A percentile compares a stretch with the other conserved stretches of the same genome.
Conservation (phyloP, 2,888 invertebrate species). For the Drosophila borealis region DNA sequence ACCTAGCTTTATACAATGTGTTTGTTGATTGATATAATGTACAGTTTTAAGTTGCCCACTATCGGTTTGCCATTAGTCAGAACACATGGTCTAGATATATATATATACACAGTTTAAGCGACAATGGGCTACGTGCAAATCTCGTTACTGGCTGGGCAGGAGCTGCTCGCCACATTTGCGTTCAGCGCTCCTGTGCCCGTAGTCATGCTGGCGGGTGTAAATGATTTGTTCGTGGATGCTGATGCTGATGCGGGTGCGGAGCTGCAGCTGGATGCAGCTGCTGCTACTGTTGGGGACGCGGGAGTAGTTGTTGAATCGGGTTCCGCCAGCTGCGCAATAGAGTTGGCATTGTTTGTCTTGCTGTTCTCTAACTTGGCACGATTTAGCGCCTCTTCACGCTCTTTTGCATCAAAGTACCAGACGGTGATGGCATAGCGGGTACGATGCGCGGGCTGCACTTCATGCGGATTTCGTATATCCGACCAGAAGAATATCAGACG, state of each 20-base stretch:
- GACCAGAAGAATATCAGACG: conserved; percentile 99
- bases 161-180: conserved; percentile 66
- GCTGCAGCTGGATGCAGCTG: conserved; percentile 11
- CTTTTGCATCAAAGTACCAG: conserved; percentile 95
- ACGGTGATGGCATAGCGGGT: conserved; percentile 96
- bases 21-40: conserved; percentile 41
- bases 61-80: conserved; percentile 26
- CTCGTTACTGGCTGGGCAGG: conserved; percentile 72
- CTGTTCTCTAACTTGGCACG: conserved; percentile 67
- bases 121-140: conserved; percentile 80
- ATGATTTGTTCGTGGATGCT: conserved; percentile 32
- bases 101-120: conserved; percentile 27
- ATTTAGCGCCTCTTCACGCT: conserved; percentile 89
- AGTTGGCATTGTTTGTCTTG: conserved; percentile 58
- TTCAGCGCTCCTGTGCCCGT: conserved; percentile 58
- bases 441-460: conserved; percentile 96
- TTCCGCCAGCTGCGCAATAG: conserved; percentile 46
- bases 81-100: conserved; percentile 35
- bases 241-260: conserved; percentile 26
- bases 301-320: conserved; percentile 62
- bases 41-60: conserved; percentile 60
- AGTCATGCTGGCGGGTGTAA: conserved; percentile 61
- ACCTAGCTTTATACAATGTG: conserved; percentile 69
- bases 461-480: conserved; percentile 97
- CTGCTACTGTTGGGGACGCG: conserved; percentile 30